Evolutionary conservation across 2,113 vertebrate genomes (phyloP).

Genomic region (Entomyzon cyanotis): DNA sequence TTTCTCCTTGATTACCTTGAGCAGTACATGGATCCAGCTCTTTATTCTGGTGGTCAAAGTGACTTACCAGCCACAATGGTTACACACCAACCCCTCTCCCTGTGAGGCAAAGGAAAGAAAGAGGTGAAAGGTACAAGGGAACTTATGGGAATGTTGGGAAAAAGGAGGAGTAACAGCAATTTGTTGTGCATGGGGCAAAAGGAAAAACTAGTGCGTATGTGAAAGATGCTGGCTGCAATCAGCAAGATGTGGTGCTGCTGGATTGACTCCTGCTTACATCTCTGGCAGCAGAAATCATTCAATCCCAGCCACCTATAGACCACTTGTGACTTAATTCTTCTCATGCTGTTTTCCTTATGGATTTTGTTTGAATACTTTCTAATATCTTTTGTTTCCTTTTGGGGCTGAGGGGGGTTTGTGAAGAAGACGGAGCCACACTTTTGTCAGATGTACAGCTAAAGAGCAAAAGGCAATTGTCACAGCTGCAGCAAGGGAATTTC

Average conservation of each 20-base stretch:
- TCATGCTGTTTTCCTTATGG: neutral
- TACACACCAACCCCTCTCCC: neutral
- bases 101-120: neutral
- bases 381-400: neutral
- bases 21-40: neutral
- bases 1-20: neutral
- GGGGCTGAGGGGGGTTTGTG: neutral
- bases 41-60: neutral
- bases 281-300: neutral
- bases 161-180: neutral
- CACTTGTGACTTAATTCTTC: neutral
- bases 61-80: accelerated
- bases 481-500: neutral
- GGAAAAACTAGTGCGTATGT: neutral
- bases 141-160: neutral
- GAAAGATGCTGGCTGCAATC: neutral
- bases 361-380: neutral
- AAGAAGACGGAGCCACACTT: neutral
- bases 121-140: neutral
- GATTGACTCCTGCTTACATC: neutral
- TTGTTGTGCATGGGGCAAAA: neutral
- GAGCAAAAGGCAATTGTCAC: neutral
- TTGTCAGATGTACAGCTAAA: neutral
- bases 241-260: accelerated
- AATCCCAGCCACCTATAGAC: accelerated